Percentiles rank a stretch among this genome's conserved stretches.
These are phyloP conservation scores for Microtus ochrogaster DNA, from an alignment of 2,113 vertebrate genomes.

Conservation along the genomic window DNA sequence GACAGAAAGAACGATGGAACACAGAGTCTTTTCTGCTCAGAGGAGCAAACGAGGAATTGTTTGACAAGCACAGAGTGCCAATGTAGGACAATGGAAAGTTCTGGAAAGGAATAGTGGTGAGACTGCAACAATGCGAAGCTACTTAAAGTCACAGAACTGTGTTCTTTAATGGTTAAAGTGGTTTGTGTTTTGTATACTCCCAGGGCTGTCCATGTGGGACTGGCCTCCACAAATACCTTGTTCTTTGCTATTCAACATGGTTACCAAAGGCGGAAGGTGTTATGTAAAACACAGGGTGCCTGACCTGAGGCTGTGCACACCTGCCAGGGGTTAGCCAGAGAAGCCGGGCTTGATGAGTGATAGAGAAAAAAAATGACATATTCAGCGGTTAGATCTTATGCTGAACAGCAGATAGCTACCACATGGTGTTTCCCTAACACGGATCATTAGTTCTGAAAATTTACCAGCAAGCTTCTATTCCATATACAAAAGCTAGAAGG, in stretches of 20 bases:
- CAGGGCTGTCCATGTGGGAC: background rate
- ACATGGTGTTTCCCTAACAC: background rate
- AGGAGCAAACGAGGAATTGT: background rate
- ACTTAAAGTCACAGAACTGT: background rate
- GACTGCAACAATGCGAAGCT: background rate
- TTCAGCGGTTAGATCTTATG: background rate
- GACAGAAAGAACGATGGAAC: background rate
- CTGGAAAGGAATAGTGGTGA: background rate
- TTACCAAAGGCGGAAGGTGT: background rate
- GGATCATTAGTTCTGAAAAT: slow-evolving; percentile 13
- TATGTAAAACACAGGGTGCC: background rate
- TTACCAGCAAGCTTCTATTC: background rate
- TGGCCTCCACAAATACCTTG: slow-evolving; percentile 7
- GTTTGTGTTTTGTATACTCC: background rate
- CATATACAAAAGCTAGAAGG: background rate
- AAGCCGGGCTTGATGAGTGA: background rate
- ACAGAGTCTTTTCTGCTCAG: background rate
- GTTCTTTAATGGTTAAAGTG: background rate
- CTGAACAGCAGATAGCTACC: background rate
- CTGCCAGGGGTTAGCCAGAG: background rate
- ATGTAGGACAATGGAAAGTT: background rate
- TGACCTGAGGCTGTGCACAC: background rate
- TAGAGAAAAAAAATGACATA: slow-evolving; percentile 10
- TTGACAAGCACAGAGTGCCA: background rate
- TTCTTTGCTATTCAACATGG: background rate